A percentile compares a stretch with the other conserved stretches of the same genome.
Conservation (phyloP, 1,140 invertebrate species). For the Thalassaphorura encarpata region DNA sequence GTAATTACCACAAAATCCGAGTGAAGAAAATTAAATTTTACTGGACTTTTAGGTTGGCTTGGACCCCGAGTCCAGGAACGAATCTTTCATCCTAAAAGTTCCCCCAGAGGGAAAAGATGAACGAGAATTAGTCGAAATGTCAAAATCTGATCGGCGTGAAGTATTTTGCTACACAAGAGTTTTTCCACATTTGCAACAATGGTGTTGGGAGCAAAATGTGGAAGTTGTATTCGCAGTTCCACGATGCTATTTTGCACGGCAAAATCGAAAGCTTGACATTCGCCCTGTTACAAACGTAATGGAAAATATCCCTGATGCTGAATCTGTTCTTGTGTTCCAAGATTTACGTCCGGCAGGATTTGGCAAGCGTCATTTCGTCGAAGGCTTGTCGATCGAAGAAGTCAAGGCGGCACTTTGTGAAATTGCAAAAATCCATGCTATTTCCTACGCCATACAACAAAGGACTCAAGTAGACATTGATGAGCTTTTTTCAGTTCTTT, state of each 20-base stretch:
- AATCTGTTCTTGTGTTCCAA: constrained; percentile 51
- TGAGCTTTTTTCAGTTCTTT: neutral
- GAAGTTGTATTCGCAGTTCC: constrained; percentile 10
- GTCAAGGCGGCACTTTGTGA: constrained; percentile 53
- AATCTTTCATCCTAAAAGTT: constrained; percentile 17
- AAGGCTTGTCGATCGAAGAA: constrained; percentile 54
- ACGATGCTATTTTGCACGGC: constrained; percentile 16
- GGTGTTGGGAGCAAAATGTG: neutral
- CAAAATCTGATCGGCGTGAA: constrained; percentile 6
- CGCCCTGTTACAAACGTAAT: neutral
- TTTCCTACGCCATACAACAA: constrained; percentile 39
- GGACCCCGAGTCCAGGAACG: constrained; percentile 8
- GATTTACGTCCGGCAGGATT: constrained; percentile 40
- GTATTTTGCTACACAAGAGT: constrained; percentile 19
- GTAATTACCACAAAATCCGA: neutral
- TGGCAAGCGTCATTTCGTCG: constrained; percentile 51
- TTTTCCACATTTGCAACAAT: constrained; percentile 8
- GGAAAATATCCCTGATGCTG: constrained; percentile 13
- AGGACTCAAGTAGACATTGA: neutral
- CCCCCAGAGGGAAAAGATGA: constrained; percentile 1
- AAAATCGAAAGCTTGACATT: neutral
- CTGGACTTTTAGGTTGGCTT: constrained; percentile 4
- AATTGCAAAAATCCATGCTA: constrained; percentile 57
- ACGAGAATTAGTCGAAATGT: neutral
- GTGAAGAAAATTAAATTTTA: neutral